Conservation (phyloP, 2,113 vertebrate genomes). For the Cardinalis cardinalis region DNA sequence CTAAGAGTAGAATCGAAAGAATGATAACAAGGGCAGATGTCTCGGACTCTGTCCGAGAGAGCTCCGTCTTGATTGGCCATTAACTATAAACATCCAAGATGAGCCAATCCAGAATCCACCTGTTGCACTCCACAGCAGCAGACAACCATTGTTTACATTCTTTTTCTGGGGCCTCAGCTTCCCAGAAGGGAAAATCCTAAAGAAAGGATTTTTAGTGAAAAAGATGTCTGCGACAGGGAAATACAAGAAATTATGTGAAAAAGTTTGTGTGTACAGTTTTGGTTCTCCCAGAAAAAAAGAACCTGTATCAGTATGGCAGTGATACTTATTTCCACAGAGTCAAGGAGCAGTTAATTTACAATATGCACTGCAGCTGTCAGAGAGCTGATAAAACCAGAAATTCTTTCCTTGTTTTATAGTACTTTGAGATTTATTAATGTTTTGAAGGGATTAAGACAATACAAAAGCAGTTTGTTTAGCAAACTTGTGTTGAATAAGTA, state of each 20-base stretch:
- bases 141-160: too few species aligned
- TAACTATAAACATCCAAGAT: too few species aligned
- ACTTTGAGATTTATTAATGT: background rate
- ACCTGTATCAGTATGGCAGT: background rate
- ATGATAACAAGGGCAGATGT: too few species aligned
- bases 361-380: background rate
- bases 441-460: background rate
- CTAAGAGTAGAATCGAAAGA: too few species aligned
- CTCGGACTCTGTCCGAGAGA: too few species aligned
- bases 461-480: background rate
- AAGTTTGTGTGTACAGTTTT: background rate
- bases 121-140: too few species aligned
- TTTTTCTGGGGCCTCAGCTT: too few species aligned
- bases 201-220: too few species aligned
- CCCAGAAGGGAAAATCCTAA: too few species aligned
- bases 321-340: background rate
- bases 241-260: background rate
- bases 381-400: background rate
- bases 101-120: too few species aligned
- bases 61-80: too few species aligned
- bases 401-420: background rate
- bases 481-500: background rate
- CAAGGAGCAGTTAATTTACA: background rate
- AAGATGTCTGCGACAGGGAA: background rate
- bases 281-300: background rate